Conservation (phyloP, 2,797 vertebrate genomes). For the Nyctalus aviator region DNA sequence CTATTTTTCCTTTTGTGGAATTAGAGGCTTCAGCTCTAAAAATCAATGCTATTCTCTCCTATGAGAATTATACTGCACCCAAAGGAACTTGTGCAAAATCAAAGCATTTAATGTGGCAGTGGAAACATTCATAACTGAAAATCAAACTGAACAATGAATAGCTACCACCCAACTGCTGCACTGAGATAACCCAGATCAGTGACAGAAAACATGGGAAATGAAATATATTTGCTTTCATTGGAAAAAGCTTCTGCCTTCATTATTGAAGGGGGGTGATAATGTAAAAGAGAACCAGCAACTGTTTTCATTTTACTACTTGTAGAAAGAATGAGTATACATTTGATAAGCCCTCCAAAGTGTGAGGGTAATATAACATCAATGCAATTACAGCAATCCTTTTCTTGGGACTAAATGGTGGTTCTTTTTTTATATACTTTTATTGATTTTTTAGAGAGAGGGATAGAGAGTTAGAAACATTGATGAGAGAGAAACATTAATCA, state of each 20-base stretch:
- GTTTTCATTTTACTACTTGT: slow-evolving; percentile 85
- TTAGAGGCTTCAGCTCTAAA: neutral
- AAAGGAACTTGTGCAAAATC: slow-evolving; percentile 72
- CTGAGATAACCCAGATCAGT: slow-evolving; percentile 79
- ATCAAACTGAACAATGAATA: slow-evolving; percentile 84
- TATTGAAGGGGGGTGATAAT: slow-evolving; percentile 66
- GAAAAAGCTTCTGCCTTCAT: slow-evolving; percentile 80
- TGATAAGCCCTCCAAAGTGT: slow-evolving; percentile 78
- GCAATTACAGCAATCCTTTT: slow-evolving; percentile 77
- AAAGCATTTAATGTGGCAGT: slow-evolving; percentile 78
- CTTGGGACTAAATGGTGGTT: slow-evolving; percentile 52
- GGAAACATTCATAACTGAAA: slow-evolving; percentile 79
- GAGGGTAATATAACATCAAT: slow-evolving; percentile 68
- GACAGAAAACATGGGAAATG: slow-evolving; percentile 75
- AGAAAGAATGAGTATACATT: slow-evolving; percentile 83
- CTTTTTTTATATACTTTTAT: neutral
- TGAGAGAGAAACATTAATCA: too few relatives aligned
- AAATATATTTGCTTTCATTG: slow-evolving; percentile 83
- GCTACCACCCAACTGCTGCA: slow-evolving; percentile 76
- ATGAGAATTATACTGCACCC: neutral
- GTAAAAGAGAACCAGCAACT: slow-evolving; percentile 78
- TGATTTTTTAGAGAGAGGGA: too few relatives aligned
- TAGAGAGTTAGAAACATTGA: too few relatives aligned
- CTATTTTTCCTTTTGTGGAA: slow-evolving; percentile 15
- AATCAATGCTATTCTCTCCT: neutral